Conservation (phyloP, 2,113 vertebrate genomes). For the Bubo blakistoni region DNA sequence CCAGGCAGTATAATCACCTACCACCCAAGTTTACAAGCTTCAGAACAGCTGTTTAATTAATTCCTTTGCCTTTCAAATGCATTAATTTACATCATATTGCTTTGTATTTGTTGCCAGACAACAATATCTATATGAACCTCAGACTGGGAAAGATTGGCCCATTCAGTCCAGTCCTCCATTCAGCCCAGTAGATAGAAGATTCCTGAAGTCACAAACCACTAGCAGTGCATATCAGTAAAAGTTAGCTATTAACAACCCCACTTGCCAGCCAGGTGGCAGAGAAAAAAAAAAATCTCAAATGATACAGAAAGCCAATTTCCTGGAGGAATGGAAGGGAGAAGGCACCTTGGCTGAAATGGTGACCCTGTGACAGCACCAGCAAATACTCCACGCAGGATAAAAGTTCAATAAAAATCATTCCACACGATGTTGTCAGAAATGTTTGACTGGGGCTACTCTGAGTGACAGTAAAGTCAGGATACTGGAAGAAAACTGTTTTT, state of each 20-base stretch:
- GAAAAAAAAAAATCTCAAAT: neutral
- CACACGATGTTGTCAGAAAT: neutral
- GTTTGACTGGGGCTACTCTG: neutral
- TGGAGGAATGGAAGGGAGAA: neutral
- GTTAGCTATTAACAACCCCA: neutral
- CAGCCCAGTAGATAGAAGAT: neutral
- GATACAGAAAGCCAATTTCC: neutral
- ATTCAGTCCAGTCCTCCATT: neutral
- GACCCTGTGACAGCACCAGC: neutral
- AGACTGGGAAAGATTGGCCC: neutral
- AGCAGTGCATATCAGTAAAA: neutral
- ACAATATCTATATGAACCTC: neutral
- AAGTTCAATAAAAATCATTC: neutral
- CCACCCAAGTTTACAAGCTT: neutral
- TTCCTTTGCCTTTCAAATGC: neutral
- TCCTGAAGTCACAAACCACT: neutral
- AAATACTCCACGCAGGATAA: neutral
- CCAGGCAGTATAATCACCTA: neutral
- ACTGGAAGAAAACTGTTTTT: neutral
- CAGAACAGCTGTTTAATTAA: neutral
- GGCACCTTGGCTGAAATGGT: neutral
- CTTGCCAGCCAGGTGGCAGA: neutral
- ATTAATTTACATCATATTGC: neutral
- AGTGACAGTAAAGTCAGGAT: neutral
- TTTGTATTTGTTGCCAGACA: neutral